These are phyloP conservation scores for Salvelinus fontinalis DNA, from an alignment of 2,113 vertebrate species.

Conservation along the genomic window DNA sequence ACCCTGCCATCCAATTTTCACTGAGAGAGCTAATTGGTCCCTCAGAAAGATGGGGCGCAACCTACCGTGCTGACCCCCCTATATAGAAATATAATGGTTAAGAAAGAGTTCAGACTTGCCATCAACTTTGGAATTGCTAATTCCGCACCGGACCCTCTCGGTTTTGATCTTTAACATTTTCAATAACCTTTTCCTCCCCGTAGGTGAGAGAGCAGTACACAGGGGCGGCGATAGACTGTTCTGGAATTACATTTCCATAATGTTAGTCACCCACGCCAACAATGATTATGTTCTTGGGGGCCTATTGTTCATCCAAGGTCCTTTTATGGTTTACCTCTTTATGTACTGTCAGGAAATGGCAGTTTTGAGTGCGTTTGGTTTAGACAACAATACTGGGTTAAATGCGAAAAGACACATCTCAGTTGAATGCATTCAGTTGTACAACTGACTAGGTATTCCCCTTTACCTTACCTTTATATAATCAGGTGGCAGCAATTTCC, in stretches of 20 bases:
- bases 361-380: no score
- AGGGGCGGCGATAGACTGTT: background rate
- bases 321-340: no score
- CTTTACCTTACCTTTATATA: no score
- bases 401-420: no score
- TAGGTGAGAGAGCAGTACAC: conserved; percentile 2
- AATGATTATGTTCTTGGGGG: no score
- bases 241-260: conserved; percentile 7
- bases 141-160: background rate
- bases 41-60: conserved; percentile 21
- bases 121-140: background rate
- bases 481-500: no score
- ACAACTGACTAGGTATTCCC: no score
- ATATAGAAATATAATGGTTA: background rate
- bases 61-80: conserved; percentile 1
- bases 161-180: conserved; percentile 9
- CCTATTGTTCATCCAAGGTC: no score
- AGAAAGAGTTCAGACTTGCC: background rate
- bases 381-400: no score
- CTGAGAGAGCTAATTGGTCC: conserved; percentile 34
- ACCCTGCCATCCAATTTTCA: conserved; percentile 7
- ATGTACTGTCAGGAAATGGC: no score
- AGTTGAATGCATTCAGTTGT: no score
- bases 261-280: background rate
- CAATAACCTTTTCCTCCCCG: conserved; percentile 23